A percentile compares a stretch with the other conserved stretches of the same genome.
phyloP scores from a whole-genome alignment of 2,888 invertebrate species.

The Amiota communis region DNA sequence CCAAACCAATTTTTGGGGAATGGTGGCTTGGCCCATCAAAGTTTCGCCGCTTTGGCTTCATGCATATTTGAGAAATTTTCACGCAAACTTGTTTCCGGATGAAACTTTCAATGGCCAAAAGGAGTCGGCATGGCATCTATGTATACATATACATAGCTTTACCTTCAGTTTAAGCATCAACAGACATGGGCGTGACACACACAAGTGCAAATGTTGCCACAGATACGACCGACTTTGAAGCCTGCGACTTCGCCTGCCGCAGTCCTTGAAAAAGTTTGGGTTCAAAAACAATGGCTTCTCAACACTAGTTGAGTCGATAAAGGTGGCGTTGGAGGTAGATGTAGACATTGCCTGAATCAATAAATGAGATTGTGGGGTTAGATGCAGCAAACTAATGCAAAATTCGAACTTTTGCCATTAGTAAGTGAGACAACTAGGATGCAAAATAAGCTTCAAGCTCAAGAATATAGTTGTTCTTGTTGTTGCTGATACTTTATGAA shows the following conservation, averaged over 20 bases:
- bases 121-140: conserved; percentile 1
- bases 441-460: conserved; percentile 32
- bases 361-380: background rate
- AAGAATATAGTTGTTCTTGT: conserved; percentile 1
- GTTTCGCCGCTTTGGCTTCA: conserved; percentile 6
- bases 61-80: conserved; percentile 29
- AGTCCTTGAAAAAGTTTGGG: conserved; percentile 61
- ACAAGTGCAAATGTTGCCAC: conserved; percentile 16
- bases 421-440: conserved; percentile 39
- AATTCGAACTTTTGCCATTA: conserved; percentile 61
- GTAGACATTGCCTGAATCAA: background rate
- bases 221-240: conserved; percentile 16
- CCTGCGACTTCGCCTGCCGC: conserved; percentile 39
- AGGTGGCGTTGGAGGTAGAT: background rate
- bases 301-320: background rate
- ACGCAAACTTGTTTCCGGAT: conserved; percentile 30
- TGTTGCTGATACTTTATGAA: conserved; percentile 29
- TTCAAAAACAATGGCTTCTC: conserved; percentile 3
- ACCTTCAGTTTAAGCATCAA: background rate
- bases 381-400: conserved; percentile 51
- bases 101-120: conserved; percentile 52
- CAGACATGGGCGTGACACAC: conserved; percentile 2
- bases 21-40: too few species aligned
- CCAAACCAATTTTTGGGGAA: background rate
- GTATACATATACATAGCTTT: background rate